A percentile compares a stretch with the other conserved stretches of the same genome.
Evolutionary conservation across 2,113 vertebrate species (phyloP).

Genomic region (Silurus asotus): DNA sequence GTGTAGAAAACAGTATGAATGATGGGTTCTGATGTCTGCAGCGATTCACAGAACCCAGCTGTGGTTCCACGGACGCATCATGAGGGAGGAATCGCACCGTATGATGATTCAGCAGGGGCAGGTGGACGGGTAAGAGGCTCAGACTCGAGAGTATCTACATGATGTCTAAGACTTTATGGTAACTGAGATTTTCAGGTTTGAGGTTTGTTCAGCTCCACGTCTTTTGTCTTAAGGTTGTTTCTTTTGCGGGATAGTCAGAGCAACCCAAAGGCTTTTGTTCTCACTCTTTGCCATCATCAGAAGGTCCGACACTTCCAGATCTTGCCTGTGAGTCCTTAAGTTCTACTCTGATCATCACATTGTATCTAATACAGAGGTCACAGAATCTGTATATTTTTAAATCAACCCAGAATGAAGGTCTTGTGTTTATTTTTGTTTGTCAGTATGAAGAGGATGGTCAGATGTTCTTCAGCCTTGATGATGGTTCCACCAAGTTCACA

Average conservation of each 20-base stretch:
- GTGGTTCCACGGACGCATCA: slow-evolving; percentile 96
- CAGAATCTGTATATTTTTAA: neutral
- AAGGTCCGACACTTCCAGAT: slow-evolving; percentile 99
- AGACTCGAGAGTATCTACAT: neutral
- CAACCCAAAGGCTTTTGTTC: slow-evolving; percentile 97
- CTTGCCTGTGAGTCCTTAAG: slow-evolving; percentile 84
- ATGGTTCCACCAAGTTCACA: slow-evolving; percentile 96
- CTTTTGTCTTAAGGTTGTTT: slow-evolving; percentile 79
- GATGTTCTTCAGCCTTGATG: slow-evolving; percentile 95
- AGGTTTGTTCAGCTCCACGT: neutral
- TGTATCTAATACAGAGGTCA: neutral
- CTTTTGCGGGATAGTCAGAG: slow-evolving; percentile 97
- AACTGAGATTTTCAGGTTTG: neutral
- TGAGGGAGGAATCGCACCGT: slow-evolving; percentile 92
- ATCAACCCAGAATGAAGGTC: neutral
- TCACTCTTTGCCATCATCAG: slow-evolving; percentile 97
- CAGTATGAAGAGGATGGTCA: slow-evolving; percentile 96
- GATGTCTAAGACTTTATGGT: neutral
- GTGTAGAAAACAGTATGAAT: neutral
- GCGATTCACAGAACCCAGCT: slow-evolving; percentile 95
- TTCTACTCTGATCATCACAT: neutral
- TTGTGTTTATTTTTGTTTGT: slow-evolving; percentile 27
- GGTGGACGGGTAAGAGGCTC: slow-evolving; percentile 86
- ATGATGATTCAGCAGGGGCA: slow-evolving; percentile 95
- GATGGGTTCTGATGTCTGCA: slow-evolving; percentile 54